Evolutionary conservation across 2,113 vertebrate species (phyloP).

Genomic region (Bos taurus): DNA sequence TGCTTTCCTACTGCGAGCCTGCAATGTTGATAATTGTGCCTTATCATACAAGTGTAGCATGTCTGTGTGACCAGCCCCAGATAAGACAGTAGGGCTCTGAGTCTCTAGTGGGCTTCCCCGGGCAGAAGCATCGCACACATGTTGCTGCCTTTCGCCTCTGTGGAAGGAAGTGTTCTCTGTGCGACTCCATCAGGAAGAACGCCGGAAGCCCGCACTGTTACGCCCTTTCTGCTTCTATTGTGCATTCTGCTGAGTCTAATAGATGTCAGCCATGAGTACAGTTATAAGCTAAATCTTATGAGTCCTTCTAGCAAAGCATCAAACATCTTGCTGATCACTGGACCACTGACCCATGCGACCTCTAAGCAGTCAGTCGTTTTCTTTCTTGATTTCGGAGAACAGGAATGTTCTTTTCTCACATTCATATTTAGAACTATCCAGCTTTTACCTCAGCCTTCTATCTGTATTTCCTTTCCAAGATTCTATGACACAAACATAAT

Average conservation of each 20-base stretch:
- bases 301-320: not conserved
- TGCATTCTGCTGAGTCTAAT: not conserved
- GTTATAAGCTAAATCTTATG: not conserved
- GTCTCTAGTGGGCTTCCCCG: not conserved
- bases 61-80: not conserved
- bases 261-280: not conserved
- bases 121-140: not conserved
- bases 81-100: not conserved
- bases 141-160: not conserved
- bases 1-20: not conserved
- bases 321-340: not conserved
- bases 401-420: not conserved
- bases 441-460: not conserved
- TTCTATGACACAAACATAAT: not conserved
- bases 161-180: not conserved
- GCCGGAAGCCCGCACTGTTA: accelerated
- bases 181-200: accelerated
- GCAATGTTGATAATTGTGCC: not conserved
- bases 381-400: not conserved
- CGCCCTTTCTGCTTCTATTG: not conserved
- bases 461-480: not conserved
- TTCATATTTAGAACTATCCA: not conserved
- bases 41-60: not conserved
- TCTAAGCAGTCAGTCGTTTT: not conserved
- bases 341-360: not conserved